These are phyloP conservation scores for Calameuta filiformis DNA, from an alignment of 2,888 invertebrate genomes.

Conservation along the genomic window DNA sequence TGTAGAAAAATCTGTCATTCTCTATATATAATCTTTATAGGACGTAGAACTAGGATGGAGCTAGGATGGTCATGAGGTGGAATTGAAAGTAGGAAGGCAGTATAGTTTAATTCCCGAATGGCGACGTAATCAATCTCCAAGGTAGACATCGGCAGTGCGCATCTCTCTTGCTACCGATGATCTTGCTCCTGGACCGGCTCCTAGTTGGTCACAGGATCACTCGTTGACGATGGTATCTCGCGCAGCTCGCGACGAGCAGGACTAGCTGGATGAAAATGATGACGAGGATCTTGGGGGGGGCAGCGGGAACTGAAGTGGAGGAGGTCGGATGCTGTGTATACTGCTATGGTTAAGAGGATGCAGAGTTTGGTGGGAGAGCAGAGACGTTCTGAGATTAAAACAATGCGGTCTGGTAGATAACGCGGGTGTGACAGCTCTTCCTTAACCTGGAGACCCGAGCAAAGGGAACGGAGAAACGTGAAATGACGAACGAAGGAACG, in stretches of 20 bases:
- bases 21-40: background rate
- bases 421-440: conserved; percentile 53
- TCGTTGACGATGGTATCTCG: background rate
- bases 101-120: conserved; percentile 22
- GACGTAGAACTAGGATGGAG: background rate
- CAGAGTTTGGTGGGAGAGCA: background rate
- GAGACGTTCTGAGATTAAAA: conserved; percentile 47
- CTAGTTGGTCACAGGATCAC: background rate
- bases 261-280: background rate
- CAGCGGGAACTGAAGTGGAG: conserved; percentile 10
- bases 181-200: background rate
- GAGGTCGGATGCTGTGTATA: background rate
- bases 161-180: conserved; percentile 40
- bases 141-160: conserved; percentile 28
- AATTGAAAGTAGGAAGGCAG: background rate
- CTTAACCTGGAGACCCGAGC: conserved; percentile 30
- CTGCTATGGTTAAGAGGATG: background rate
- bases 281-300: background rate
- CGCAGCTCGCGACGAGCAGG: background rate
- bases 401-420: conserved; percentile 53
- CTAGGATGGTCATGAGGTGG: background rate
- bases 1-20: background rate
- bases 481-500: background rate
- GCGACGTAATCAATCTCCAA: conserved; percentile 42
- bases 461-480: conserved; percentile 9